Percentiles rank a stretch among this genome's conserved stretches.
These are phyloP conservation scores for Fragum sueziense DNA, from an alignment of 2,888 invertebrate species.

Conservation along the genomic window DNA sequence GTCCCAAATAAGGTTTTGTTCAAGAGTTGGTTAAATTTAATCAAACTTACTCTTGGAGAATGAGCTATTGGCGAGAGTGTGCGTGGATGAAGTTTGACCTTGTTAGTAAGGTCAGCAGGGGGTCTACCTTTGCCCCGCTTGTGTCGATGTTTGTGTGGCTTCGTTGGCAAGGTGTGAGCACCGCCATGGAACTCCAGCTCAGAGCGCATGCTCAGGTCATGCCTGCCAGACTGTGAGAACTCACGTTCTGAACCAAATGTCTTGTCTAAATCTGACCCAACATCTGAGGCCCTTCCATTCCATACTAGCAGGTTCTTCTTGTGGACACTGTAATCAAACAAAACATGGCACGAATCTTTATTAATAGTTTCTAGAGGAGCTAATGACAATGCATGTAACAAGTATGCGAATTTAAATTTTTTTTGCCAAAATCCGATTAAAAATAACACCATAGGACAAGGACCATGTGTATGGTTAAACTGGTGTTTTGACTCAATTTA, in stretches of 20 bases:
- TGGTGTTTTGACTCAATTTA: no score
- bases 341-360: no score
- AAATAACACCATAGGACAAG: no score
- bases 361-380: no score
- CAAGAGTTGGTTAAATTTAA: no score
- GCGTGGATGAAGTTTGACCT: conserved; percentile 13
- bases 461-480: no score
- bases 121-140: conserved; percentile 40
- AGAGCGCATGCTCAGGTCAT: neutral
- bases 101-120: conserved; percentile 36
- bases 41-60: conserved; percentile 23
- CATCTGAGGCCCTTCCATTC: conserved; percentile 30
- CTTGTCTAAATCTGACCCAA: conserved; percentile 40
- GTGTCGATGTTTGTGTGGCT: neutral
- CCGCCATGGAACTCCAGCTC: conserved; percentile 7
- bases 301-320: conserved; percentile 39
- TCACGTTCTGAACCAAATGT: conserved; percentile 23
- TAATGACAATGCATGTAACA: no score
- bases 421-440: no score
- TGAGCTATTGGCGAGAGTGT: conserved; percentile 34
- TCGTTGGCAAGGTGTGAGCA: conserved; percentile 14
- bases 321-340: conserved; percentile 21
- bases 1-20: no score
- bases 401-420: no score
- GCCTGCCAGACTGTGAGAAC: conserved; percentile 10